A percentile compares a stretch with the other conserved stretches of the same genome.
Conservation (phyloP, 1,140 invertebrate species). For the Neodiprion pinetum region DNA sequence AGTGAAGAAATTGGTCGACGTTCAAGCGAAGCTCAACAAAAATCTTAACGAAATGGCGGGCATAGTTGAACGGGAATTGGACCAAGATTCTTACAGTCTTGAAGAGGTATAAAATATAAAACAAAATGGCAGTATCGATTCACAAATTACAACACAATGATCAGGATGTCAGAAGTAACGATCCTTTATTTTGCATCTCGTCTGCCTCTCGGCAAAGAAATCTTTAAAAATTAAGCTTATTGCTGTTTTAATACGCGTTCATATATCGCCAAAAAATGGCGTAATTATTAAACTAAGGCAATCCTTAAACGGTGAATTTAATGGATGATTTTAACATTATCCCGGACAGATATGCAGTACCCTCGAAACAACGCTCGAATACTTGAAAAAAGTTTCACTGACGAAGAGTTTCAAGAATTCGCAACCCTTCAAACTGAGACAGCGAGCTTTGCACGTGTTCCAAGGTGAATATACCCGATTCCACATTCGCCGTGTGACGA, state of each 20-base stretch:
- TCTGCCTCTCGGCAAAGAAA: too few relatives aligned
- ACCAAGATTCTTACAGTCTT: conserved; percentile 76
- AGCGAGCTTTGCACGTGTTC: conserved; percentile 91
- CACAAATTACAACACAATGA: conserved; percentile 3
- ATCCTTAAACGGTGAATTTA: too few relatives aligned
- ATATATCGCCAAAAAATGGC: too few relatives aligned
- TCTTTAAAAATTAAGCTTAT: too few relatives aligned
- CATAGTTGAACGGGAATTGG: conserved; percentile 71
- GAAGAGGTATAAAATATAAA: conserved; percentile 70
- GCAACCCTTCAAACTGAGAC: conserved; percentile 78
- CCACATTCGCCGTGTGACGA: too few relatives aligned
- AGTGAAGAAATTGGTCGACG: conserved; percentile 70
- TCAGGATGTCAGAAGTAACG: too few relatives aligned
- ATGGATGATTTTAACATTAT: neutral
- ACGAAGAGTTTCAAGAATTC: conserved; percentile 74
- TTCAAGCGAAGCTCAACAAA: conserved; percentile 71
- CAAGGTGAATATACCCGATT: conserved; percentile 59
- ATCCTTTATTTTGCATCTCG: too few relatives aligned
- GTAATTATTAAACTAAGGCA: too few relatives aligned
- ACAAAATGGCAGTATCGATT: conserved; percentile 7
- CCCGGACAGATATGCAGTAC: conserved; percentile 62
- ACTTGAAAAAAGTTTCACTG: conserved; percentile 72
- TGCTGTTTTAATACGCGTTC: too few relatives aligned
- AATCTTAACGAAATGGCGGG: conserved; percentile 74
- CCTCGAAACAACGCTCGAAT: conserved; percentile 70